A percentile compares a stretch with the other conserved stretches of the same genome.
phyloP scores from a whole-genome alignment of 2,888 invertebrate species.

The Pherbina coryleti region DNA sequence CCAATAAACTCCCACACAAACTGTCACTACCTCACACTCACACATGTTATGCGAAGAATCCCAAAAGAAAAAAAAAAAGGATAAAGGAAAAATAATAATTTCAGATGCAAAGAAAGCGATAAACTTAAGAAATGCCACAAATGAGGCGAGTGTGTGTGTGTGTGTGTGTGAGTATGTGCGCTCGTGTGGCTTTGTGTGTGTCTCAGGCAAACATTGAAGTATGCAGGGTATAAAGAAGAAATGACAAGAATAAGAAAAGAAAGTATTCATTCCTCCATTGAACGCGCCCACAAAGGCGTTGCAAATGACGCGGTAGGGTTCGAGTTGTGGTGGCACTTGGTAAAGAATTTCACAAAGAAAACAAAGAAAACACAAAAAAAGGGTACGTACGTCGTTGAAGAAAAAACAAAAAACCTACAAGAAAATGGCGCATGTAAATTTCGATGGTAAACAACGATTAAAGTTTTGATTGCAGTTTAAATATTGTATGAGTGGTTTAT shows the following conservation, averaged over 20 bases:
- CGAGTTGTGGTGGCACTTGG: conserved; percentile 23
- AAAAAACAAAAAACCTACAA: conserved; percentile 34
- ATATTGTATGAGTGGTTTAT: conserved; percentile 66
- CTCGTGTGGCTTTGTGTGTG: background rate
- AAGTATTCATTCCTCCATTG: conserved; percentile 15
- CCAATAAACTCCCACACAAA: background rate
- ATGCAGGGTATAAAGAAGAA: background rate
- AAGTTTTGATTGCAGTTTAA: conserved; percentile 68
- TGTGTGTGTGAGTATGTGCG: no score
- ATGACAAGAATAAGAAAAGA: background rate
- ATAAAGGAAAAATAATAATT: conserved; percentile 37
- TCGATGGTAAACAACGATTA: conserved; percentile 70
- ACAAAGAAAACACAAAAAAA: conserved; percentile 2
- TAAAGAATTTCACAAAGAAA: conserved; percentile 12
- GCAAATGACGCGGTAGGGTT: background rate
- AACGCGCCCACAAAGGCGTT: conserved; percentile 3
- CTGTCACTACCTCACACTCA: background rate
- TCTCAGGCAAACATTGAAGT: conserved; percentile 23
- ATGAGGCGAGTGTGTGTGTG: background rate
- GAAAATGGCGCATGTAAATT: conserved; percentile 59
- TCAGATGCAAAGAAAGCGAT: conserved; percentile 47
- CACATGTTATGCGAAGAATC: background rate
- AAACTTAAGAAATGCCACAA: conserved; percentile 44
- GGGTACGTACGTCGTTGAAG: background rate
- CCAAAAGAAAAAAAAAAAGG: conserved; percentile 8